Base-by-base conservation (phyloP, 2,113 vertebrate species). In the Spea multiplicata region DNA sequence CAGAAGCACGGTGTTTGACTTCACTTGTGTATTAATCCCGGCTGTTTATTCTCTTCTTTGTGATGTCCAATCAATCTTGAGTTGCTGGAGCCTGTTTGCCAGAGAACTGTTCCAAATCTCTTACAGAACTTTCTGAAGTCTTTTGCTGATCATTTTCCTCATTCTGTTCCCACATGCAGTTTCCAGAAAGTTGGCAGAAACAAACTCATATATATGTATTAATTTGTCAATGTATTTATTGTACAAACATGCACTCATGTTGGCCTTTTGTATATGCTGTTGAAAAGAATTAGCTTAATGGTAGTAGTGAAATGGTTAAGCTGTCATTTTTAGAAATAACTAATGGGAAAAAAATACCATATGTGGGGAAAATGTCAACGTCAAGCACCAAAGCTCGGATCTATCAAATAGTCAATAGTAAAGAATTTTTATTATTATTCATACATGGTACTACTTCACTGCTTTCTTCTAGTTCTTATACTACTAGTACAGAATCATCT, bases 61-160 rank as follows among this genome's bases (percentile, higher is more conserved):
- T 66, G 77, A 79, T 79, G 66, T 73, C 50, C 70, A 73, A 67
- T 73, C 77, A 73, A 66, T 79, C 77, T 59, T 13, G 61, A 66
- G 46, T 75, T 75, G 70, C 64, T 30, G 61, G 8, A 79, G 73
- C 77, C 77, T 79, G 77, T 30, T 79, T 80, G 78, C 78, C 78
- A 80, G 64, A 80, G 50, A 80, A 16, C 5, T 5, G 65, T 80
- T 74, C 78, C 65, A 74, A 78, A 66, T 64, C 67, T 72, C 52
- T 52, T 65, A 13, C 67, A 71, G 30, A 49, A 49, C 64, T 74
- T 80, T 80, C 64, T 74, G 65, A 80, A 61, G 78, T 67, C 66
- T 80, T 67, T 17, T 16, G 4, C 50, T 61, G 53, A 50, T 30
- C 65, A 50, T 74, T 65, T 59, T 61, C 50, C n/a, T 79, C 16